A percentile compares a stretch with the other conserved stretches of the same genome.
phyloP scores from a whole-genome alignment of 1,140 invertebrate genomes.

The Megathymus violae region DNA sequence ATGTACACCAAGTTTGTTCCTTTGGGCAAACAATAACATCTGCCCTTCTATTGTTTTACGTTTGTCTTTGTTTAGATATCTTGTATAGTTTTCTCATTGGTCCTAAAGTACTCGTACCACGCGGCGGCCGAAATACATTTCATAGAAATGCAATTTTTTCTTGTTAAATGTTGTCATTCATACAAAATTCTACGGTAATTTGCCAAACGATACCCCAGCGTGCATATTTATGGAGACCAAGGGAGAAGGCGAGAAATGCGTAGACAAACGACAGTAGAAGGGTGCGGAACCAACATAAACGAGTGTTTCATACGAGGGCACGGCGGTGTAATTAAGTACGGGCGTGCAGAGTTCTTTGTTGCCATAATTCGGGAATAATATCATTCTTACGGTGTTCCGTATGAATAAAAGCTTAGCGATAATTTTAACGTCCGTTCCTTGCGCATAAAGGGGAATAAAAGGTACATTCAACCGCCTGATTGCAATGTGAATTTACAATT shows the following conservation, averaged over 20 bases:
- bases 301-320: slow-evolving; percentile 35
- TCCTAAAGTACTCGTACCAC: background rate
- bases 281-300: slow-evolving; percentile 32
- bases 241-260: slow-evolving; percentile 25
- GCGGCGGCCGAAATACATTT: background rate
- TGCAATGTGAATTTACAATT: background rate
- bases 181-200: slow-evolving; percentile 32
- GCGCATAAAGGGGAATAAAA: slow-evolving; percentile 7
- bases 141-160: slow-evolving; percentile 10
- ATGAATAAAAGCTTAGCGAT: slow-evolving; percentile 19
- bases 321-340: slow-evolving; percentile 26
- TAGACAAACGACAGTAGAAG: slow-evolving; percentile 34
- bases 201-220: slow-evolving; percentile 32
- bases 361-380: slow-evolving; percentile 20
- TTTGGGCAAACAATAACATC: slow-evolving; percentile 10
- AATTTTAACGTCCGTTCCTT: slow-evolving; percentile 11
- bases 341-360: slow-evolving; percentile 21
- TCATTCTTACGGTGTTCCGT: slow-evolving; percentile 23
- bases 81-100: background rate
- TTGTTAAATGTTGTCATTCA: slow-evolving; percentile 26
- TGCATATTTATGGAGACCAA: slow-evolving; percentile 37
- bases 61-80: background rate
- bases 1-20: slow-evolving; percentile 1
- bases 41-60: background rate
- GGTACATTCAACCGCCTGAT: slow-evolving; percentile 9